Evolutionary conservation across 2,113 vertebrate genomes (phyloP), one percentile per base, ranked within the genome.

Genomic region (Lophura nycthemera): DNA sequence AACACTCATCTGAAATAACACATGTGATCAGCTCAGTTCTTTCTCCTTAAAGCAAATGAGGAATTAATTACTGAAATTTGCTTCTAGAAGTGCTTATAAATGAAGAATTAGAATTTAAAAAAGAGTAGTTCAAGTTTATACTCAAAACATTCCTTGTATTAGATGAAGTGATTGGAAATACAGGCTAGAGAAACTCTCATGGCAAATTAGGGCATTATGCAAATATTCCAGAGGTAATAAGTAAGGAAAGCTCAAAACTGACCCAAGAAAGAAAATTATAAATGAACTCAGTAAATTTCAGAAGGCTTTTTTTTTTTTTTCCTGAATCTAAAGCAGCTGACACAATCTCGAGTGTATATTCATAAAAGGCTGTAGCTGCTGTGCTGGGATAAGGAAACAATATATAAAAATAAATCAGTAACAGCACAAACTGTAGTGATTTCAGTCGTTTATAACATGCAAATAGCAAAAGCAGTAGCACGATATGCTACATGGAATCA

Each of bases 211-310:
- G 60, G 34, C 29, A 60, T 45, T 78, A 84, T 32, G 34, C 7
- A 83, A 86, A 89, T 2, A 0, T 71, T 50, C 21, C 47, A 86
- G 7, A 89, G 25, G 47, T 56, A 85, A 80, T 59, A 27, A 83
- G 10, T 7, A 71, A 67, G 7, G 8, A 78, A 93, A 75, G 38
- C 54, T 54, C 71, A 66, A 83, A 84, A 50, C 1, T 56, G 69
- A 86, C 9, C 8, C 47, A 90, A 81, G 50, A 56, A 77, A 77
- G 40, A 74, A 81, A 86, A 64, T 56, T 6, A 47, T 24, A 92
- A 82, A 82, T 67, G 13, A 94, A 90, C 4, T 1, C 12, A 67
- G 13, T 27, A 29, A 67, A 30, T 69, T 72, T 40, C 10, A 3
- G 6, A 30, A 27, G 64, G 14, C 2, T 9, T 13, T 52, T 52